These are phyloP conservation scores for Drosophila melanosoma DNA, from an alignment of 2,888 invertebrate species.

Conservation along the genomic window DNA sequence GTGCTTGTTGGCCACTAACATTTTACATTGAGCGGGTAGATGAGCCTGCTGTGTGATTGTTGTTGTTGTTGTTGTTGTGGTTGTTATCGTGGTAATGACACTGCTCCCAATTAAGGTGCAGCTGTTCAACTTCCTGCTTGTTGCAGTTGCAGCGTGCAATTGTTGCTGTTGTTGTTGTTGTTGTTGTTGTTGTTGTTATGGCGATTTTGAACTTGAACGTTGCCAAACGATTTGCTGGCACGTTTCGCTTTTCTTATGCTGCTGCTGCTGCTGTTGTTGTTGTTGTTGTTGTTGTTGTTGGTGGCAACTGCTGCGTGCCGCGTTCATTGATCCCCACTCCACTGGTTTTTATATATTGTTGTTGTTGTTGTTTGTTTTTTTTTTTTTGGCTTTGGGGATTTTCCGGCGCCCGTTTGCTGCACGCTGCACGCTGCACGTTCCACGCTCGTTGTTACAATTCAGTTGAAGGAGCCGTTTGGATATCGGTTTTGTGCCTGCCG, in stretches of 20 bases:
- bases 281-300: conserved; percentile 49
- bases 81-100: conserved; percentile 70
- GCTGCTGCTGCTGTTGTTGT: conserved; percentile 24
- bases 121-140: conserved; percentile 74
- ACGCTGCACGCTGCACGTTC: conserved; percentile 9
- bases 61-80: conserved; percentile 38
- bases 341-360: conserved; percentile 50
- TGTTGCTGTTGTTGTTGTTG: conserved; percentile 4
- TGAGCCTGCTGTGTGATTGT: conserved; percentile 32
- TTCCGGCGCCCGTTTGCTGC: conserved; percentile 63
- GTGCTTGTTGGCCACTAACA: conserved; percentile 84
- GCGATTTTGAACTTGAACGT: conserved; percentile 71
- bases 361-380: conserved; percentile 21
- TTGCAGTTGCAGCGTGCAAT: conserved; percentile 30
- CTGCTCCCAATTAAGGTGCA: conserved; percentile 76
- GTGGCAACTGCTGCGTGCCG: conserved; percentile 74
- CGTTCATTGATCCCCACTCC: conserved; percentile 73
- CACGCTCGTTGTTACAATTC: conserved; percentile 63
- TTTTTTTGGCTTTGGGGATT: conserved; percentile 63
- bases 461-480: conserved; percentile 46
- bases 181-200: conserved; percentile 45
- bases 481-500: conserved; percentile 62
- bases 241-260: conserved; percentile 69
- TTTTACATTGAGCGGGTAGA: conserved; percentile 83
- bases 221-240: conserved; percentile 57